phyloP scores from a whole-genome alignment of 2,113 vertebrate species.

The Heterotilapia buettikoferi region DNA sequence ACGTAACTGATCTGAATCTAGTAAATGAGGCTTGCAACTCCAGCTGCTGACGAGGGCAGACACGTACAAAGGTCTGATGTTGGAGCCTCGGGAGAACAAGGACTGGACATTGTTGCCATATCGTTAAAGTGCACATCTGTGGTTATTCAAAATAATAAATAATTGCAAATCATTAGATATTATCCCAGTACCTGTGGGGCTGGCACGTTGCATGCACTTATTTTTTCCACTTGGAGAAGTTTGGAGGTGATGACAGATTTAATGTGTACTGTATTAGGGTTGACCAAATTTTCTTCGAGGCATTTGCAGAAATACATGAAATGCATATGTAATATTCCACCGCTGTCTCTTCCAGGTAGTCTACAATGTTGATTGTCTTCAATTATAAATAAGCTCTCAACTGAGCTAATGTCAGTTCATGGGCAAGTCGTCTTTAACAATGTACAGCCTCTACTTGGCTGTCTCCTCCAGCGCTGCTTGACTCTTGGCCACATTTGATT shows the following conservation, averaged over 20 bases:
- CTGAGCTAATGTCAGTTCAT: neutral
- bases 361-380: neutral
- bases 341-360: neutral
- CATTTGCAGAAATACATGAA: neutral
- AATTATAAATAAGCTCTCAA: neutral
- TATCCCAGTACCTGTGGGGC: neutral
- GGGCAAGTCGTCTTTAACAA: neutral
- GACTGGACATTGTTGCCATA: constrained; percentile 5
- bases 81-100: constrained; percentile 1
- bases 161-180: neutral
- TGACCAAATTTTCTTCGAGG: neutral
- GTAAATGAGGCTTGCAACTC: constrained; percentile 65
- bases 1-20: constrained; percentile 66
- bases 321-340: neutral
- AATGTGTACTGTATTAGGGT: neutral
- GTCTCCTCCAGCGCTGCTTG: neutral
- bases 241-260: neutral
- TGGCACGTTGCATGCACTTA: neutral
- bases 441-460: neutral
- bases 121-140: neutral
- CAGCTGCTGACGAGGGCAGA: constrained; percentile 58
- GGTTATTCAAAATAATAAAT: neutral
- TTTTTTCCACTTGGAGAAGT: neutral
- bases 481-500: neutral
- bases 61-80: constrained; percentile 18